Base-by-base conservation (phyloP, 2,888 invertebrate species). In the Ornithoptera alexandrae region DNA sequence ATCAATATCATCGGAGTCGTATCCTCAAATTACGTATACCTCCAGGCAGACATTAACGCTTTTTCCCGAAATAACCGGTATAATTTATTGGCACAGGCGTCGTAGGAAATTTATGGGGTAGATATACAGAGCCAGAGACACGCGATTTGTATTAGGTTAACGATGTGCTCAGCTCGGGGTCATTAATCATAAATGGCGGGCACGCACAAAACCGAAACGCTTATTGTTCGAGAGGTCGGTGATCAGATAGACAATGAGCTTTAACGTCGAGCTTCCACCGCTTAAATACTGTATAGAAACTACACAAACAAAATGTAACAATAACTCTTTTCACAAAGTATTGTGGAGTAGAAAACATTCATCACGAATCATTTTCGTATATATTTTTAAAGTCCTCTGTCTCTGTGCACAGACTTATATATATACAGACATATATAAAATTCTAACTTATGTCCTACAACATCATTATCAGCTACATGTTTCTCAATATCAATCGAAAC, bases 81-180 rank as follows among this genome's bases (percentile, higher is more conserved):
- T 53, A 53, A 53, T 53, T 53, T 53, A 53, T 53, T 53, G n/a
- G 53, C 53, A 53, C 6, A 53, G n/a, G 53, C 53, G n/a, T 53
- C 53, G 53, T 53, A 53, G 53, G 53, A 53, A 53, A 53, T 53
- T 53, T 53, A 53, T 53, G 53, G 53, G 18, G 53, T n/a, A n/a
- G 18, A 53, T 53, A 53, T 53, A 53, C 53, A 53, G 53, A 53
- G 53, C 53, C 53, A 8, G 53, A 53, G 53, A 53, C 53, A 53
- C 53, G 53, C 53, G 53, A 53, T 53, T 53, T 53, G 53, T 53
- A 53, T 53, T 53, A 53, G 53, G 53, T 53, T 53, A 53, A 53
- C 53, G 53, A 53, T 53, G 53, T 53, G 53, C 53, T 53, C 53
- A 53, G 53, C n/a, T n/a, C n/a, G 53, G 5, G 53, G n/a, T 18